Base-by-base conservation (phyloP, 2,797 vertebrate genomes). In the Cyprinella venusta region DNA sequence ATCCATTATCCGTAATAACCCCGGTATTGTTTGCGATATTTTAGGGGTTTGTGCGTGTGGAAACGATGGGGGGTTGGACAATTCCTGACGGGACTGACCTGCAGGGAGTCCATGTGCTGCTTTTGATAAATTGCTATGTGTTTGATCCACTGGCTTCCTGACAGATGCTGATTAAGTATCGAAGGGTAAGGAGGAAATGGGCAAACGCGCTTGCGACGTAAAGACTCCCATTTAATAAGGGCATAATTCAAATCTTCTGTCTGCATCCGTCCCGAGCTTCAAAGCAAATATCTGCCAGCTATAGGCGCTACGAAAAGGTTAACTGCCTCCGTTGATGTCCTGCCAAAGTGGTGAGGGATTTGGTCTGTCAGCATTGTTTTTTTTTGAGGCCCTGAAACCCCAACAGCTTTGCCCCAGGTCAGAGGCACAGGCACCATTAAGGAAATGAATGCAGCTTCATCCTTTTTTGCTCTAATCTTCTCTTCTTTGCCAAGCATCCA, bases 111-210 rank as follows among this genome's bases (percentile, higher is more conserved):
- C 30, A 38, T 74, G 63, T 26, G 45, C 63, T 81, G 74, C 63
- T 74, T 77, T 79, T 87, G 75, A 89, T 87, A 48, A 89, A 90
- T 84, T 81, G 45, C 48, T 12, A 21, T 40, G 77, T 84, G 24
- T 90, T 86, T 87, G 76, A 91, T 90, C 83, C 18, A 19, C 16
- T 24, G 74, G 64, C 42, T 71, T 36, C 8, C 54, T 87, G 84
- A 88, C 88, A 91, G 82, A 64, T 5, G 21, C 78, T 92, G 87
- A 91, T 91, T 90, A 90, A 86, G 84, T 88, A 85, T 88, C 50
- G 26, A 15, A 8, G 3, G 50, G 76, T 86, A 83, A 88, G 79
- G 88, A 81, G 61, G 81, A 81, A 85, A 86, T 72, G 54, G 83
- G 85, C 74, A 86, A 88, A 86, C 81, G 75, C 85, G 78, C 71